phyloP scores from a whole-genome alignment of 2,797 vertebrate genomes.

The Bradypus variegatus region DNA sequence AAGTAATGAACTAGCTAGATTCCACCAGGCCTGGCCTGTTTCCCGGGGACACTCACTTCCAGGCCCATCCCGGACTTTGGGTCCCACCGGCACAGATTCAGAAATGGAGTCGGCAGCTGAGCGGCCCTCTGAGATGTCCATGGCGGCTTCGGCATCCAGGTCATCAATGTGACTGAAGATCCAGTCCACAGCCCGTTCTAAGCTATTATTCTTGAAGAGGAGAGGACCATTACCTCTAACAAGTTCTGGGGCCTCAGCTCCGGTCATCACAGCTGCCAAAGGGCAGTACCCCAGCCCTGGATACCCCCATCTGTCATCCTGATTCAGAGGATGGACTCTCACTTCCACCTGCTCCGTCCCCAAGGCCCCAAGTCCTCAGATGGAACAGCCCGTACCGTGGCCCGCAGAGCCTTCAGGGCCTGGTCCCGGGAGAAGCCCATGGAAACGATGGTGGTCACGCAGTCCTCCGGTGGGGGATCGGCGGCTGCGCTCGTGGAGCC shows the following conservation, averaged over 20 bases:
- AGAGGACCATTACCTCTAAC: neutral
- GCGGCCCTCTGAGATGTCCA: conserved; percentile 97
- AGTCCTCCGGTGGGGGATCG: conserved; percentile 90
- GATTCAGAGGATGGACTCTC: neutral
- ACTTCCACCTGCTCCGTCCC: neutral
- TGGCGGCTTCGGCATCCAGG: conserved; percentile 88
- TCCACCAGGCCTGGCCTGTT: neutral
- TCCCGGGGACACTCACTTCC: conserved; percentile 84
- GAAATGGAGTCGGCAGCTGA: conserved; percentile 92
- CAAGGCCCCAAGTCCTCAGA: neutral
- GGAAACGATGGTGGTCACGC: conserved; percentile 93
- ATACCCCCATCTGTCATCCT: neutral
- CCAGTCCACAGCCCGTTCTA: conserved; percentile 97
- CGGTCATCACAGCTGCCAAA: neutral
- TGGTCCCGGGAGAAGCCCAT: conserved; percentile 99
- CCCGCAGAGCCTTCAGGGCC: conserved; percentile 92
- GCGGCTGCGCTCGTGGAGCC: conserved; percentile 78
- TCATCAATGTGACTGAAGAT: conserved; percentile 98
- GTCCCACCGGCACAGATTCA: conserved; percentile 85
- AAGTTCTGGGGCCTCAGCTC: neutral
- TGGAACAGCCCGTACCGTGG: conserved; percentile 82
- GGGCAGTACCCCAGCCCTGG: too few relatives aligned
- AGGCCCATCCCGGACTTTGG: conserved; percentile 90
- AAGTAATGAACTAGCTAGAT: neutral
- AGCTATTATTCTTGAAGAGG: conserved; percentile 84